Conservation (phyloP, 2,888 invertebrate genomes). For the Agrotis exclamationis region DNA sequence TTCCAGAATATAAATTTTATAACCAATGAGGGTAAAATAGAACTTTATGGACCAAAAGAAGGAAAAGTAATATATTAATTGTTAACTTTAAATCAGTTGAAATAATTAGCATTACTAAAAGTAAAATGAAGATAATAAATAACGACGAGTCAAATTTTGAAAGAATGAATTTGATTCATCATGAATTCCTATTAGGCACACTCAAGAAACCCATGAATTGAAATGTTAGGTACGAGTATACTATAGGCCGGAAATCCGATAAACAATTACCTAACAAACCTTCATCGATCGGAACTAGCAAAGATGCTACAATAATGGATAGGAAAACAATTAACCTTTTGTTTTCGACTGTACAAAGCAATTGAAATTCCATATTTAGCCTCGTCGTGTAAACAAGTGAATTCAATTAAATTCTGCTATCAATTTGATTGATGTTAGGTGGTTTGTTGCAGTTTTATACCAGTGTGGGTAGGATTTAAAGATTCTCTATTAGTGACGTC, state of each 20-base stretch:
- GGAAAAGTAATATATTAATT: too few species aligned
- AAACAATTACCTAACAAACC: slow-evolving; percentile 16
- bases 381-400: slow-evolving; percentile 44
- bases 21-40: too few species aligned
- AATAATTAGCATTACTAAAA: too few species aligned
- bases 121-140: too few species aligned
- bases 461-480: slow-evolving; percentile 13
- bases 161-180: too few species aligned
- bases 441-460: slow-evolving; percentile 6
- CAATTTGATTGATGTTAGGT: slow-evolving; percentile 16
- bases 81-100: too few species aligned
- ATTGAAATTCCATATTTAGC: slow-evolving; percentile 46
- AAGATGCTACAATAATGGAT: slow-evolving; percentile 1
- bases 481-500: background rate
- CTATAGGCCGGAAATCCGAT: slow-evolving; percentile 36
- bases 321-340: slow-evolving; percentile 42
- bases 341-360: slow-evolving; percentile 37
- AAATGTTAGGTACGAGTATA: background rate
- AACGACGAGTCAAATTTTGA: too few species aligned
- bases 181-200: background rate
- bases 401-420: slow-evolving; percentile 35
- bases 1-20: too few species aligned
- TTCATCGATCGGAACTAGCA: slow-evolving; percentile 11
- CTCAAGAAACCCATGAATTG: background rate
- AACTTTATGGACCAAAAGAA: too few species aligned